Evolutionary conservation across 2,888 invertebrate species (phyloP), one percentile per base, ranked within the genome.

Genomic region (Andricus curvator): DNA sequence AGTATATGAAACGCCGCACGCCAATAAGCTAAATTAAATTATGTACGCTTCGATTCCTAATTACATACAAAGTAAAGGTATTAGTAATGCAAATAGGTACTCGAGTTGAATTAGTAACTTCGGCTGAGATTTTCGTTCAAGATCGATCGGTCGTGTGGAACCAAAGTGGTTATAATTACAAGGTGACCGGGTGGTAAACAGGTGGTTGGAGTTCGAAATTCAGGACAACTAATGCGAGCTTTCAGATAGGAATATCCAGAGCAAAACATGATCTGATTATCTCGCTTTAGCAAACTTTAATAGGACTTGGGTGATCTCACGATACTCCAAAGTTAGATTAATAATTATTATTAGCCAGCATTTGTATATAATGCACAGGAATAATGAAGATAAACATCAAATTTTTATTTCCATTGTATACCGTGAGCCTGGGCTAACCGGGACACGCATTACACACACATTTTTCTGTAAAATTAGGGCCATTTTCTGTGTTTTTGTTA

Each of bases 191-290:
- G 25, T 25, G 22, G 48, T 25, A 51, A 20, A 67, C 82, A 83
- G 82, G 84, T 83, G 80, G 81, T 78, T 76, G 76, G 79, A 82
- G 81, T 79, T 81, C 80, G 82, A 67, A 44, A 76, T 37, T 76
- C 56, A 33, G 66, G 78, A 68, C 67, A 81, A 80, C 80, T 66
- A 80, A 78, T 68, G 77, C 76, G 37, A 81, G 78, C 79, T 84
- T 83, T 79, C 76, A 81, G 65, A 80, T 78, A 74, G 66, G 81
- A 79, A 78, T 37, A 78, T 22, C 77, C 78, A 83, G 82, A 77
- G 81, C 80, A 82, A 48, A 48, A 78, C 77, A 78, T 64, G 79
- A 65, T 41, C 51, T 74, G 67, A 76, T 82, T 83, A 83, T 78
- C 81, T 83, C 78, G 74, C 37, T 8, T 37, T 37, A 37, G 37